Percentiles rank a stretch among this genome's conserved stretches.
Evolutionary conservation across 2,888 invertebrate genomes (phyloP).

Genomic region (Meliscaeva auricollis): DNA sequence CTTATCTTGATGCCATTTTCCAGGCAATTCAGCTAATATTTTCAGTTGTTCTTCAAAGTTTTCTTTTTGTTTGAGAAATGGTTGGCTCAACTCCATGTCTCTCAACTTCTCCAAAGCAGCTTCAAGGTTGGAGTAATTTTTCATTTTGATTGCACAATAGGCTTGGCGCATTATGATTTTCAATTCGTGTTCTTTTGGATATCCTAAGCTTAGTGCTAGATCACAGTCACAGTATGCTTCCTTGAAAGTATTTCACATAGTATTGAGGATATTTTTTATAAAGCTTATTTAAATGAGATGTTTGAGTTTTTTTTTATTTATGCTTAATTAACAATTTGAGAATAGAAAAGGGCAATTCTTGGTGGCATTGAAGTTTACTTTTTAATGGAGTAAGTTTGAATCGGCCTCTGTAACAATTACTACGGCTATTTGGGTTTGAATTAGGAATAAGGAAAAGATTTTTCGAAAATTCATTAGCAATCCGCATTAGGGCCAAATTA

Average conservation of each 20-base stretch:
- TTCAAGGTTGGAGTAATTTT: conserved; percentile 37
- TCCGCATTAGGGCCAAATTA: no score
- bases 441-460: no score
- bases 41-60: conserved; percentile 38
- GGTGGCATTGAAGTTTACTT: no score
- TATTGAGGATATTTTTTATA: no score
- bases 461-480: no score
- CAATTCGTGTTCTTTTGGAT: conserved; percentile 65
- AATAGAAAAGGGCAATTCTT: no score
- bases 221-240: conserved; percentile 82
- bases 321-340: no score
- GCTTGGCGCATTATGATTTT: conserved; percentile 71
- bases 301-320: no score
- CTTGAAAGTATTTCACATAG: not conserved
- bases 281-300: no score
- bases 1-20: not conserved
- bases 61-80: conserved; percentile 13
- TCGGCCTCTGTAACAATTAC: no score
- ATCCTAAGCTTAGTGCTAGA: conserved; percentile 79
- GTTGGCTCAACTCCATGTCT: conserved; percentile 14
- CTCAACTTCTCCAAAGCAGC: conserved; percentile 36
- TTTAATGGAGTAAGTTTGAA: no score
- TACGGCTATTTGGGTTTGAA: no score
- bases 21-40: conserved; percentile 4
- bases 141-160: conserved; percentile 49